Conservation (phyloP, 2,113 vertebrate species). For the Sprattus sprattus region DNA sequence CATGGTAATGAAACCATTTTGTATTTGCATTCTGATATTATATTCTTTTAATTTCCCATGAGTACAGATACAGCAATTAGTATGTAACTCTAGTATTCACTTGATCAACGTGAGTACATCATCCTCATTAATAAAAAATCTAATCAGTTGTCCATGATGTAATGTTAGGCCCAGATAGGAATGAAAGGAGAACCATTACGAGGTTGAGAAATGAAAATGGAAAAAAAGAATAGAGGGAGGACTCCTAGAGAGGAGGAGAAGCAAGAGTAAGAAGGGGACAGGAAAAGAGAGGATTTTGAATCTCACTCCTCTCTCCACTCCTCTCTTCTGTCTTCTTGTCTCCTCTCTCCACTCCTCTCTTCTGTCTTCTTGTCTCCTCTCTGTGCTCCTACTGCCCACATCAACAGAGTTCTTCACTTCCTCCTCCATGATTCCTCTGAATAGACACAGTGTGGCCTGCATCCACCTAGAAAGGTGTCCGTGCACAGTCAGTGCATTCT, state of each 20-base stretch:
- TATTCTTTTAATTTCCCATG: not conserved
- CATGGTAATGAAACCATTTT: no score
- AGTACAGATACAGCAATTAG: not conserved
- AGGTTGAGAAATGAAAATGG: no score
- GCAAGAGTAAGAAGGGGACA: no score
- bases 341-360: not conserved
- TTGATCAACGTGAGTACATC: not conserved
- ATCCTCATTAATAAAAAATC: no score
- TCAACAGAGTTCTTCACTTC: not conserved
- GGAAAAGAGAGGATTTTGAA: not conserved
- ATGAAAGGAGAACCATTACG: not conserved
- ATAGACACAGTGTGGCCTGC: no score
- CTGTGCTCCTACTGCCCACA: not conserved
- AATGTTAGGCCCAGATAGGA: not conserved
- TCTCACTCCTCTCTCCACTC: not conserved
- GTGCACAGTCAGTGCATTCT: no score
- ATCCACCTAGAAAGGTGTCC: no score
- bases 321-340: no score
- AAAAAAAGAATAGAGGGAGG: no score
- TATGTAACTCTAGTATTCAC: not conserved
- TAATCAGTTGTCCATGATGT: not conserved
- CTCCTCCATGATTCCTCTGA: not conserved
- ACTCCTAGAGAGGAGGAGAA: no score
- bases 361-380: not conserved
- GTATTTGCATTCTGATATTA: not conserved